Base-by-base conservation (phyloP, 1,140 invertebrate genomes). In the Drosophila persimilis region DNA sequence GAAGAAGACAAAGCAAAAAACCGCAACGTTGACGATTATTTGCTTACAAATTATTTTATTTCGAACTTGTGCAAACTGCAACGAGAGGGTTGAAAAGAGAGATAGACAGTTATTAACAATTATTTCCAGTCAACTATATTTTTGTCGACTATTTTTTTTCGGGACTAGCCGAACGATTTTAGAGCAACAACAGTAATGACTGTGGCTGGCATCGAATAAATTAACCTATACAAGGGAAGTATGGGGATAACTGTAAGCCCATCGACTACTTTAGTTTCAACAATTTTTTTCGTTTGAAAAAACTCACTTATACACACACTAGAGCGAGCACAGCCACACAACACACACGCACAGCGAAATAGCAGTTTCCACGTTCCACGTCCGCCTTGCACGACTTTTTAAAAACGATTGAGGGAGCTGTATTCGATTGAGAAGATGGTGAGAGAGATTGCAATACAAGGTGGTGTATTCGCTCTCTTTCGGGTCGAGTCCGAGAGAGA, bases 51-150 rank as follows among this genome's bases (percentile, higher is more conserved):
- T 73, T 66, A 58, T 66, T 78, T 72, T 63, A 48, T 57, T 59
- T 69, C 59, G 66, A 77, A 80, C 69, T 85, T 81, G 86, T 77
- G 71, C 59, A 56, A 79, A 86, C 83, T 86, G 83, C 74, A 86
- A 86, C 51, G 84, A 88, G 75, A 75, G 72, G 74, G 52, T 39
- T 39, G 66, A 69, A 75, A 71, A 78, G 46, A 84, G 47, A 83
- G 45, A 74, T 65, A 48, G 56, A 65, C 48, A 51, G 56, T 83
- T 67, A 67, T 75, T 73, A 81, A 73, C 48, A 50, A 62, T 71
- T 75, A 53, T 75, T 22, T 47, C 20, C 20, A 35, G 29, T 56
- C 35, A 11, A 41, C 5, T 45, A 44, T 62, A 39, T 26, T 29
- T 15, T 51, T 26, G 50, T 22, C 24, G 43, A 20, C 48, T 20